Base-by-base conservation (phyloP, 2,113 vertebrate species). In the Poecile atricapillus region DNA sequence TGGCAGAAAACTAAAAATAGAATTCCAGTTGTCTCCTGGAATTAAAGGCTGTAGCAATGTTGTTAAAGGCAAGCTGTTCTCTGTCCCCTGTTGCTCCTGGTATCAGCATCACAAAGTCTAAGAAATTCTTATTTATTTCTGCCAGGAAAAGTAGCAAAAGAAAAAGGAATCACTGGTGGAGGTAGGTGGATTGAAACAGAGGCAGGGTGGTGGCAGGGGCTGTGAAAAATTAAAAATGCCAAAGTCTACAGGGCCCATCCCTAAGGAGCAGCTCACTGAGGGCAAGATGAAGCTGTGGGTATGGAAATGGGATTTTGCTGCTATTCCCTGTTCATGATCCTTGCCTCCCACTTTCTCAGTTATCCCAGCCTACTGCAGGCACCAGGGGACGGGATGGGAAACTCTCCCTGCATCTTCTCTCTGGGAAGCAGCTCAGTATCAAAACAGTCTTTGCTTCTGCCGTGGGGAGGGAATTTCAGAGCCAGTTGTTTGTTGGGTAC, bases 11-110 rank as follows among this genome's bases (percentile, higher is more conserved):
- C 93, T 96, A 79, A 87, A 94, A 85, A 76, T 64, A 47, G 60
- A 33, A 85, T 95, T 95, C 83, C 73, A 67, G 89, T 93, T 87
- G 74, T 95, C 81, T 94, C 64, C 68, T 75, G 83, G 85, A 96
- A 95, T 93, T 75, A 74, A 91, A 89, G 43, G 49, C 79, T 64
- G 24, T 30, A 53, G 80, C 4, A 10, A 67, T 74, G 65, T 63
- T 68, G 56, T 89, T 93, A 93, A 73, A 94, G 52, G 35, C 80
- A 87, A 82, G 65, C 74, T 91, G 84, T 86, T 90, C 30, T 52
- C 37, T 6, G 5, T 86, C 68, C 52, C 80, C 21, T 79, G 56
- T 55, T 80, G 35, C 62, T 93, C 37, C 46, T 87, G 53, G 30
- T 37, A 23, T 50, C 67, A 49, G 74, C 91, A 78, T 58, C 27